These are phyloP conservation scores for Cassiopea andromeda DNA, from an alignment of 30 jellyfish, hydroid and myxozoan genomes.

Conservation along the genomic window DNA sequence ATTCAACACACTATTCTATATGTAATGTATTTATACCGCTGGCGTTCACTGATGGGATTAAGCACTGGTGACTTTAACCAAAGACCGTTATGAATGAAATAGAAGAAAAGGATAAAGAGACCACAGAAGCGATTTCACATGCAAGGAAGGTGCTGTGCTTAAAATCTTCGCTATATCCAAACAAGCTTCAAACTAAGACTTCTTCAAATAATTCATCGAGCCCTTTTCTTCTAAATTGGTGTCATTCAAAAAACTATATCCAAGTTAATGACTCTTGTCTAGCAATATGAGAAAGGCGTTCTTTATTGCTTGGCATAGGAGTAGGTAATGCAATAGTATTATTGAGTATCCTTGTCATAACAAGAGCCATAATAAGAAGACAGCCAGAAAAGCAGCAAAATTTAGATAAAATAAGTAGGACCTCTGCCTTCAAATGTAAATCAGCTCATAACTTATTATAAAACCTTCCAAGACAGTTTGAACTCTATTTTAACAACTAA, in stretches of 20 bases:
- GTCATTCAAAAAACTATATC: background rate
- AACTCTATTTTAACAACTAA: too few relatives aligned
- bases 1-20: background rate
- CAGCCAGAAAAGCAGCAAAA: too few relatives aligned
- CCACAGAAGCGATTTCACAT: background rate
- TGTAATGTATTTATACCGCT: background rate
- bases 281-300: too few relatives aligned
- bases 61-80: background rate
- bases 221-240: background rate
- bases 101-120: background rate
- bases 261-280: too few relatives aligned
- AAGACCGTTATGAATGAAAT: background rate
- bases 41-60: background rate
- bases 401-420: too few relatives aligned
- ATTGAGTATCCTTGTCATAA: too few relatives aligned
- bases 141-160: background rate
- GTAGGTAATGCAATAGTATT: too few relatives aligned
- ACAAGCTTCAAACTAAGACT: background rate
- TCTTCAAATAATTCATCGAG: background rate
- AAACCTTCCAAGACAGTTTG: too few relatives aligned
- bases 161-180: background rate
- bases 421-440: too few relatives aligned
- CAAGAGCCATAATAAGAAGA: too few relatives aligned
- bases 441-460: too few relatives aligned
- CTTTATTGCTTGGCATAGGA: too few relatives aligned